phyloP scores from a whole-genome alignment of 1,140 invertebrate genomes.

The Bombus picipes region DNA sequence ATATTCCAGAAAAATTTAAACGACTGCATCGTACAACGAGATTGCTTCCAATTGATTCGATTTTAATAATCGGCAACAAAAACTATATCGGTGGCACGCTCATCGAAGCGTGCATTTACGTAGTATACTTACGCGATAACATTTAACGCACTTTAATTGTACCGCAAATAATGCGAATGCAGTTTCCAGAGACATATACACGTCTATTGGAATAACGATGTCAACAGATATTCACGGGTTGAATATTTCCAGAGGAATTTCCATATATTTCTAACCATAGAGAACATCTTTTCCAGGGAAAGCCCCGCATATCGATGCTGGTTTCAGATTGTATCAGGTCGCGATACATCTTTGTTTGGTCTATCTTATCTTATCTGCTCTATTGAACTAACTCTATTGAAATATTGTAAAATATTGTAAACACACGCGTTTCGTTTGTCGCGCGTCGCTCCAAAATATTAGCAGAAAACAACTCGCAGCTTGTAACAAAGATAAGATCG shows the following conservation, averaged over 20 bases:
- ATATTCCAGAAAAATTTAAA: background rate
- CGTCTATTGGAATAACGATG: background rate
- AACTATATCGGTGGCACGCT: background rate
- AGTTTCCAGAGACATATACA: background rate
- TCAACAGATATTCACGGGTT: background rate
- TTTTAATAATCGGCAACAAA: background rate
- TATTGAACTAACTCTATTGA: too few species aligned
- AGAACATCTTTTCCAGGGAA: background rate
- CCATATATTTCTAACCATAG: background rate
- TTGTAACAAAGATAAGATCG: too few species aligned
- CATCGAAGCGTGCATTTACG: background rate
- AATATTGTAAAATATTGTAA: too few species aligned
- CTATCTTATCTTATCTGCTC: too few species aligned
- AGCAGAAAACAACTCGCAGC: too few species aligned
- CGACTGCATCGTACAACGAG: background rate
- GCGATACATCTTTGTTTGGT: background rate
- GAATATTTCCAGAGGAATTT: background rate
- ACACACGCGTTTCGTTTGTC: too few species aligned
- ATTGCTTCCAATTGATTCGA: background rate
- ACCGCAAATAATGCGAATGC: background rate
- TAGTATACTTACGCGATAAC: background rate
- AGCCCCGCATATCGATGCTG: background rate
- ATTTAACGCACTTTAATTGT: slow-evolving; percentile 12
- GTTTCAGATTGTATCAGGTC: too few species aligned
- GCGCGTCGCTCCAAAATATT: too few species aligned